Percentiles rank a stretch among this genome's conserved stretches.
Conservation (phyloP, 1,140 invertebrate species). For the Lepidotrigona ventralis region DNA sequence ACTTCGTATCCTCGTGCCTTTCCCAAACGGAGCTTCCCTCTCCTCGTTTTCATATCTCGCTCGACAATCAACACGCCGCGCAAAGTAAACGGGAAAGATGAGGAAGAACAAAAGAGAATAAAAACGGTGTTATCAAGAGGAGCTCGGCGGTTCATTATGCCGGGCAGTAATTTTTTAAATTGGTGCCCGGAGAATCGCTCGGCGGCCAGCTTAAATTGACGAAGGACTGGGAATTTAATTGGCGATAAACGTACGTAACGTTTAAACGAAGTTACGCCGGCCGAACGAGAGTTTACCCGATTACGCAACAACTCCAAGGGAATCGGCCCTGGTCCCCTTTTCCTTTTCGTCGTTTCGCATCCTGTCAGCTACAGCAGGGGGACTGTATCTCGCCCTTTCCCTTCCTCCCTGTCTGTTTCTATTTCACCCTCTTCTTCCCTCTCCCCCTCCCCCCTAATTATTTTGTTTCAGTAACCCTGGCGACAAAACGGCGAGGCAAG, state of each 20-base stretch:
- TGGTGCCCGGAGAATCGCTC: not conserved
- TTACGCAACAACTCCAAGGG: constrained; percentile 34
- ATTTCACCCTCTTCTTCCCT: not conserved
- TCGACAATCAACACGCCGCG: not conserved
- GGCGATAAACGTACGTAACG: constrained; percentile 47
- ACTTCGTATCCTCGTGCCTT: not conserved
- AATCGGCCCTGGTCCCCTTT: constrained; percentile 25
- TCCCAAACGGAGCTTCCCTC: no score
- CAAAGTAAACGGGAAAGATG: not conserved
- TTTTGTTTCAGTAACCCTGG: constrained; percentile 57
- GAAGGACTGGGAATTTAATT: constrained; percentile 24
- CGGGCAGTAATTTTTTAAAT: constrained; percentile 14
- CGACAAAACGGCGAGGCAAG: constrained; percentile 39
- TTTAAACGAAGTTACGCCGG: constrained; percentile 51
- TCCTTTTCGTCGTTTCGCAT: constrained; percentile 49
- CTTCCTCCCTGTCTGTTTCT: not conserved
- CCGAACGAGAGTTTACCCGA: constrained; percentile 52
- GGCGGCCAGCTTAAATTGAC: not conserved
- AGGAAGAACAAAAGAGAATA: not conserved
- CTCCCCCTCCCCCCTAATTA: constrained; percentile 36
- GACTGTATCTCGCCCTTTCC: not conserved
- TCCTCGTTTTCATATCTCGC: not conserved
- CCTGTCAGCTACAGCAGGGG: constrained; percentile 36
- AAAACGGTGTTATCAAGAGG: not conserved
- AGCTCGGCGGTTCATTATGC: not conserved